Evolutionary conservation across 2,113 vertebrate species (phyloP), one percentile per base, ranked within the genome.

Genomic region (Hemiprocne comata): DNA sequence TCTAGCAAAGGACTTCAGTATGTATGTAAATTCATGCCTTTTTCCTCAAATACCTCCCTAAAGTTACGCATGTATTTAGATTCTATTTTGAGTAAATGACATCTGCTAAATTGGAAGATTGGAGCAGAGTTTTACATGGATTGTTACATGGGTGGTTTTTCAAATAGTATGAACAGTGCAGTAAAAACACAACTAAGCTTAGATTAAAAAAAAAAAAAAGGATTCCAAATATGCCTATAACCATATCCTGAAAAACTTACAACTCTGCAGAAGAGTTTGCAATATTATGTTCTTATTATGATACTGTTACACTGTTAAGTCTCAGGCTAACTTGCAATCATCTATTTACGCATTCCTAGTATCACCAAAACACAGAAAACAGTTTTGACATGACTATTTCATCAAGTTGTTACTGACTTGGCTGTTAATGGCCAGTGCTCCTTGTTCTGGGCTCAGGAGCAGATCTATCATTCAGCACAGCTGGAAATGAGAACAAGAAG

Each of bases 361-460:
- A 85, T 70, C 73, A 92, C 57, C 46, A n/a, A n/a, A n/a, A n/a
- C n/a, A n/a, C n/a, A n/a, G n/a, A n/a, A n/a, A n/a, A n/a, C n/a
- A n/a, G n/a, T 86, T 97, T 87, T 96, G 91, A 92, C 89, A 92
- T 48, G 80, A 53, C 48, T 57, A 26, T 89, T 95, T 97, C 73
- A 91, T 78, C 95, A 89, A 83, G 38, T 87, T 61, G 21, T 60
- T 78, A 85, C 81, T 81, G 77, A 87, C 81, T 87, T 51, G 20
- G 61, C 48, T 95, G 28, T 67, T 93, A 71, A 87, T 12, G 65
- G 66, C 57, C 60, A 33, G 29, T 61, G 58, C 33, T 93, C 48
- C 61, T 75, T 75, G 38, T 65, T 65, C 87, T 31, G 62, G 74
- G 53, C 66, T 91, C 34, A 17, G 61, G 3, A 91, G 70, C 48